Base-by-base conservation (phyloP, 2,113 vertebrate species). In the Epinephelus cyanopodus region DNA sequence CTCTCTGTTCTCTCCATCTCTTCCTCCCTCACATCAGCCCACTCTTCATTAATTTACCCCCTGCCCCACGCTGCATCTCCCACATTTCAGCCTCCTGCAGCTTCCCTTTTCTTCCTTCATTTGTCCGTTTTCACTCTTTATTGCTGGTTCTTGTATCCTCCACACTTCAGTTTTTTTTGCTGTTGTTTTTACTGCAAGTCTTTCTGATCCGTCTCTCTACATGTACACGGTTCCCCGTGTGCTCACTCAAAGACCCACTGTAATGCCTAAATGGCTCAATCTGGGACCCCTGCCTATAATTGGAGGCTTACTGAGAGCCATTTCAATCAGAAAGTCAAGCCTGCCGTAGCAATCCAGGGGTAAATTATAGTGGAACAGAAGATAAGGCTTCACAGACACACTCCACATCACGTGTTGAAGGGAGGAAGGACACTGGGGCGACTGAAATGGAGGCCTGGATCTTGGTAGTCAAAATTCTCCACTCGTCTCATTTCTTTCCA, bases 271-370 rank as follows among this genome's bases (percentile, higher is more conserved):
- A 79, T 62, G 23, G 47, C 68, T 82, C 80, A 67, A 79, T 82
- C 67, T 79, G 52, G 74, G 50, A 82, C 68, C 56, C 50, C 58
- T 53, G 73, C 15, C 75, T 78, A 56, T 83, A 85, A 82, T 27
- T 80, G 50, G 74, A 65, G 78, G 27, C 29, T 73, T 57, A 75
- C 68, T n/a, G 14, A 65, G 70, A 90, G 52, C 23, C 39, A 52
- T 77, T 87, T 86, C 60, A 89, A 78, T 78, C 80, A 77, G 39
- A 80, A 60, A 77, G 67, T 52, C 57, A 81, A 70, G 82, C 15
- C 17, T 17, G 58, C 5, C 58, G 73, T 66, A 70, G 42, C 50
- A 66, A 83, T 77, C 25, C 21, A 52, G 33, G 56, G 23, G 53
- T 81, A 81, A 81, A 90, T 87, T 83, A 81, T 33, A 79, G 79